phyloP scores from a whole-genome alignment of 2,888 invertebrate genomes.

The Actias luna region DNA sequence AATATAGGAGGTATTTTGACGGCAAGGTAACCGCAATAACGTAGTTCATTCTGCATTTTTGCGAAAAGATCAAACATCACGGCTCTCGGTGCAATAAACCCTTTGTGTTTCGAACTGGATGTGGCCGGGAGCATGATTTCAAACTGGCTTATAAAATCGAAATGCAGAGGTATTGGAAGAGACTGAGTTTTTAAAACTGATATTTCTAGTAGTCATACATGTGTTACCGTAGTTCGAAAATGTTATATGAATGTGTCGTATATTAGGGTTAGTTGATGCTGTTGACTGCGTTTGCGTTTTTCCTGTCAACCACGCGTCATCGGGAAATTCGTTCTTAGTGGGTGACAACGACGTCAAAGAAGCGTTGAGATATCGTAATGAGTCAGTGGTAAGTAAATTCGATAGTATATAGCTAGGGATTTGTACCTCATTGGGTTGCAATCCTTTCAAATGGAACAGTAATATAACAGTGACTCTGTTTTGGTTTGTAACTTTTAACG shows the following conservation, averaged over 20 bases:
- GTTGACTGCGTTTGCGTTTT: too few species aligned
- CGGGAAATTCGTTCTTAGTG: too few species aligned
- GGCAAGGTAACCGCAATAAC: constrained; percentile 16
- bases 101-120: constrained; percentile 20
- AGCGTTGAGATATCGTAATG: too few species aligned
- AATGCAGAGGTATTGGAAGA: constrained; percentile 3
- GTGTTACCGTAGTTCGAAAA: not conserved
- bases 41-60: constrained; percentile 5
- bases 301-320: too few species aligned
- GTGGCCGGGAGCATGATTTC: constrained; percentile 11
- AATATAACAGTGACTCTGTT: too few species aligned
- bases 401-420: too few species aligned
- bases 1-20: constrained; percentile 14
- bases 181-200: not conserved
- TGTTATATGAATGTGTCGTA: not conserved
- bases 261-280: not conserved
- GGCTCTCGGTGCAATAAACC: constrained; percentile 17
- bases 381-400: too few species aligned
- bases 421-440: too few species aligned
- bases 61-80: constrained; percentile 19
- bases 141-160: constrained; percentile 9
- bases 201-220: not conserved
- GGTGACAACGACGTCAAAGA: too few species aligned
- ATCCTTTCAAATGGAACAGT: too few species aligned
- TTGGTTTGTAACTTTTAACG: too few species aligned